Evolutionary conservation across 1,140 invertebrate species (phyloP).

Genomic region (Microplitis mediator): DNA sequence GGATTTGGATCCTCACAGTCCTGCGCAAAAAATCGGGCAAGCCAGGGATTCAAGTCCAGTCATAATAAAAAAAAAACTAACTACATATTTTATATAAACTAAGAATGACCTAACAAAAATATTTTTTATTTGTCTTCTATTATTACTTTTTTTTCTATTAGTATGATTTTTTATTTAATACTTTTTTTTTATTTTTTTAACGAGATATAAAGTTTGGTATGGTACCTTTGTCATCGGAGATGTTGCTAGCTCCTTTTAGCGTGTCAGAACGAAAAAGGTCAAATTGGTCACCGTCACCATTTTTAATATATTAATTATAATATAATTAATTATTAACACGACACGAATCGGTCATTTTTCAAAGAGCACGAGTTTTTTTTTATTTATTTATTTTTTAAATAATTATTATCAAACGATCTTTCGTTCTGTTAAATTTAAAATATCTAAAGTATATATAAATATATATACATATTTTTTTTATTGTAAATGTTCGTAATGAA

Average conservation of each 20-base stretch:
- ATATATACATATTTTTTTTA: not conserved
- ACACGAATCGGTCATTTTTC: conserved; percentile 57
- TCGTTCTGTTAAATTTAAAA: conserved; percentile 3
- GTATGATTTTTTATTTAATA: conserved; percentile 17
- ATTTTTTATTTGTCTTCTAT: conserved; percentile 18
- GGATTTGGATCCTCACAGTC: conserved; percentile 99
- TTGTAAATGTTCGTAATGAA: not conserved
- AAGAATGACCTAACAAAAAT: conserved; percentile 46
- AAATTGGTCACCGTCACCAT: conserved; percentile 65
- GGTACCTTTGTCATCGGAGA: conserved; percentile 64
- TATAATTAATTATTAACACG: conserved; percentile 24
- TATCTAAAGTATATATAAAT: no score
- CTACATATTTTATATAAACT: conserved; percentile 43
- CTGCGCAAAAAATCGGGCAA: conserved; percentile 69
- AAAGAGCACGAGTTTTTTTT: conserved; percentile 57
- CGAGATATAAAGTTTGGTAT: conserved; percentile 59
- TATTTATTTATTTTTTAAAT: conserved; percentile 11
- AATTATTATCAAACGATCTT: conserved; percentile 17
- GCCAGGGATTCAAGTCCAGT: conserved; percentile 65
- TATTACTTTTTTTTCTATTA: conserved; percentile 15
- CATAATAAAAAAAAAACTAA: conserved; percentile 57
- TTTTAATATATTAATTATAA: conserved; percentile 49
- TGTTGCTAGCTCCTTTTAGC: conserved; percentile 63
- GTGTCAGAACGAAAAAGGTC: conserved; percentile 65
- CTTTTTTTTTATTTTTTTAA: conserved; percentile 41